These are phyloP conservation scores for Heliconius ismenius DNA, from an alignment of 2,888 invertebrate genomes.

Conservation along the genomic window DNA sequence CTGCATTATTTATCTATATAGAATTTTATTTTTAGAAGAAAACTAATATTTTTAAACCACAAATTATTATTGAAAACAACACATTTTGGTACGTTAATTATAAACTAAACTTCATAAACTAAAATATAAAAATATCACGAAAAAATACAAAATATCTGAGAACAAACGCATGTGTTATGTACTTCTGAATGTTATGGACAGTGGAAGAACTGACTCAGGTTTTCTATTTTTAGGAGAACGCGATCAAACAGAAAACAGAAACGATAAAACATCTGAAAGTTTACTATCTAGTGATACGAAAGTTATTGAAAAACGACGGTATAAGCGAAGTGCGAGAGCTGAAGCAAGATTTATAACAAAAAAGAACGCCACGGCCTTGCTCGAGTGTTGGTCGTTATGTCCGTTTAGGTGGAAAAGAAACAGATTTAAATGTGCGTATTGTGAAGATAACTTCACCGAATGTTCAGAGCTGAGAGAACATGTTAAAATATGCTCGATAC, in stretches of 20 bases:
- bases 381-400: constrained; percentile 68
- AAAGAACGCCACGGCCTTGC: constrained; percentile 66
- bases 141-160: neutral
- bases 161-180: constrained; percentile 19
- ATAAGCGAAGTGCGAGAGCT: constrained; percentile 66
- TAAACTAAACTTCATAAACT: too few relatives aligned
- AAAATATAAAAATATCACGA: too few relatives aligned
- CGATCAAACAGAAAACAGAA: constrained; percentile 55
- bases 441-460: constrained; percentile 68
- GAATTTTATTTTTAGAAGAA: too few relatives aligned
- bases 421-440: constrained; percentile 71
- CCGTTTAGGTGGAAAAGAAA: constrained; percentile 75
- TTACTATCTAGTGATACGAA: constrained; percentile 28
- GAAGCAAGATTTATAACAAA: constrained; percentile 69
- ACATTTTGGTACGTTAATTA: too few relatives aligned
- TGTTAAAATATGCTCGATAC: constrained; percentile 58
- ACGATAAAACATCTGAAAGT: constrained; percentile 34
- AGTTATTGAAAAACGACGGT: constrained; percentile 52
- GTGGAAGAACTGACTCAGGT: constrained; percentile 51
- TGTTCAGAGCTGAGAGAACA: constrained; percentile 62
- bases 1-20: too few relatives aligned
- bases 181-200: constrained; percentile 28
- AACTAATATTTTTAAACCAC: too few relatives aligned
- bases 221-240: constrained; percentile 77
- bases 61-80: too few relatives aligned